Evolutionary conservation across 2,113 vertebrate species (phyloP).

Genomic region (Pomatorhinus ruficollis): DNA sequence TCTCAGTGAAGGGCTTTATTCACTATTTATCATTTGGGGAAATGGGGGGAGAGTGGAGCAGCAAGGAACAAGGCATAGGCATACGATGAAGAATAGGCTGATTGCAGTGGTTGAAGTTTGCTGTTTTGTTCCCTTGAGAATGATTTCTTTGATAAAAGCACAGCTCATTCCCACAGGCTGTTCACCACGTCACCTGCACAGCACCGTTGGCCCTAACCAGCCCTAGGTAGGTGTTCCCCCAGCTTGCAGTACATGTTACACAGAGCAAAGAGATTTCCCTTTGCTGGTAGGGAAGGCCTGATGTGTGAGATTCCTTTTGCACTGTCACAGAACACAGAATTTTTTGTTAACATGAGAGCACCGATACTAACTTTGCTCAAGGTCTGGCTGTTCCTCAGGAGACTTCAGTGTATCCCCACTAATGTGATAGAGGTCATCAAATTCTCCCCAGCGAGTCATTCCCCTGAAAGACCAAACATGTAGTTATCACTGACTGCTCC

Average conservation of each 20-base stretch:
- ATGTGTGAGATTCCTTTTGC: rapidly evolving
- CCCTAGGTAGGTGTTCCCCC: rapidly evolving
- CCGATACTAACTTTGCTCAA: constrained; percentile 30
- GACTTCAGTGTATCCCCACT: constrained; percentile 74
- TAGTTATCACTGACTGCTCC: rapidly evolving
- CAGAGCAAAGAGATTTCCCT: neutral
- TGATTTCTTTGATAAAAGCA: neutral
- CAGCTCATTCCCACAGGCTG: too few species aligned
- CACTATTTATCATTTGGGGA: neutral
- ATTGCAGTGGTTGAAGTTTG: neutral
- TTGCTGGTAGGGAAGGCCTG: rapidly evolving
- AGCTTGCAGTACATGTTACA: rapidly evolving
- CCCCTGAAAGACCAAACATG: constrained; percentile 75
- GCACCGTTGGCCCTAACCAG: rapidly evolving
- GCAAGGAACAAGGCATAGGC: too few species aligned
- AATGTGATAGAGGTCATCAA: constrained; percentile 86
- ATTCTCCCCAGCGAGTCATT: constrained; percentile 94
- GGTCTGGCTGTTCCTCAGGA: constrained; percentile 10
- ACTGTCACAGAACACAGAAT: neutral
- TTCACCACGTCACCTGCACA: neutral
- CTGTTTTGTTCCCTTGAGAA: neutral
- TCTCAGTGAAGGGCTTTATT: neutral
- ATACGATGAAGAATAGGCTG: rapidly evolving
- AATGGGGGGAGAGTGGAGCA: rapidly evolving
- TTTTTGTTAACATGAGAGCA: neutral